Conservation (phyloP, 1,140 invertebrate species). For the Nomia melanderi region DNA sequence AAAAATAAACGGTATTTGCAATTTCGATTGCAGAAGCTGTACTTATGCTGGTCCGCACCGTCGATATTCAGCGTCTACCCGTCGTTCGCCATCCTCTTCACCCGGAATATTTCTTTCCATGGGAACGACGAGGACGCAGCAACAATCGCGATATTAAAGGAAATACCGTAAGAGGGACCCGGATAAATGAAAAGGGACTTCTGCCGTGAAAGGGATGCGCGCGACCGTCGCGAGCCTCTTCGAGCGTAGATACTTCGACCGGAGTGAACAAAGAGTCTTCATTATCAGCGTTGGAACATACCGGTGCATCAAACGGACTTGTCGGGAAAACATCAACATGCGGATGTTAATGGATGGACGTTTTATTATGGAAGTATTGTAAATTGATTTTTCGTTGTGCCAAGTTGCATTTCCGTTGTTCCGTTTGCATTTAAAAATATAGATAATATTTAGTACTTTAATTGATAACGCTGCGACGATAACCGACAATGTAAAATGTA, state of each 20-base stretch:
- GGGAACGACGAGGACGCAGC: neutral
- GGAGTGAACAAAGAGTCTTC: neutral
- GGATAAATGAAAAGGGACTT: conserved; percentile 23
- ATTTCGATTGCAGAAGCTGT: conserved; percentile 25
- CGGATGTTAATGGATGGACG: neutral
- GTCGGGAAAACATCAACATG: neutral
- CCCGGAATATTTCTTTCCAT: neutral
- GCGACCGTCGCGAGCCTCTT: neutral
- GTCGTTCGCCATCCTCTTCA: neutral
- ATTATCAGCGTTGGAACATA: neutral
- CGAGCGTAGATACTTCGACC: neutral
- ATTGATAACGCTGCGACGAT: too few species aligned
- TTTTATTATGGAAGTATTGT: too few species aligned
- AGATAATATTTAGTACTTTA: too few species aligned
- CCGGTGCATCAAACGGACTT: neutral
- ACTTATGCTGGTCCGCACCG: conserved; percentile 14
- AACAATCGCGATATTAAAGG: conserved; percentile 37
- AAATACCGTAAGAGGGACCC: neutral
- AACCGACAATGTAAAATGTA: too few species aligned
- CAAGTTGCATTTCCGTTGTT: too few species aligned
- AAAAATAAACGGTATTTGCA: conserved; percentile 32
- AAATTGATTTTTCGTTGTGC: too few species aligned
- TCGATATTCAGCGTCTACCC: conserved; percentile 17
- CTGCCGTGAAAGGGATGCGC: neutral
- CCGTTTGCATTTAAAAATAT: too few species aligned